Evolutionary conservation across 2,113 vertebrate genomes (phyloP), one percentile per base, ranked within the genome.

Genomic region (Aythya baeri): DNA sequence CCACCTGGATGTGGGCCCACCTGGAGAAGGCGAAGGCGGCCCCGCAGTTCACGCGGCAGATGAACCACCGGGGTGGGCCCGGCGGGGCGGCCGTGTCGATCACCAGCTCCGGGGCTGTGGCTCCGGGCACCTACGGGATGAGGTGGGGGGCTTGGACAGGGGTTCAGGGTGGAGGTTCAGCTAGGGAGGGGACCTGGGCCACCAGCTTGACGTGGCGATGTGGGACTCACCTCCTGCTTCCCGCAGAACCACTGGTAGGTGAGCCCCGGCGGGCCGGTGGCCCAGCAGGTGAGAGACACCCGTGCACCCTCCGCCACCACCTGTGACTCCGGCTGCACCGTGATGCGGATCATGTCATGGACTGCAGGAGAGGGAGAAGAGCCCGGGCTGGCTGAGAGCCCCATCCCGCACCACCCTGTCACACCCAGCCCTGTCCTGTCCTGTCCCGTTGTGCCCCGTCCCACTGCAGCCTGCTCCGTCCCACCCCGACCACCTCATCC

Each of bases 171-270:
- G 46, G 46, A 20, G 46, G n/a, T 32, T 36, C 59, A 0, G 0
- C 23, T 36, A 13, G 3, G 36, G 65, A 3, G 22, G 41, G 29
- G 26, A 17, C 25, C 0, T 0, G 41, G 59, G n/a, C 2, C 8
- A 3, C 22, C 32, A 25, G 27, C 55, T 61, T 3, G 0, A 0
- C 1, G 1, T 41, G 50, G 59, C 3, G 1, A 72, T 29, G 26
- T 1, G 1, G n/a, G 52, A 9, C 63, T 93, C 71, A 99, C 98
- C 98, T 99, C 98, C 26, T 80, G 94, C 94, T 97, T 98, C 78
- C 98, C 98, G 26, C 94, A 98, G 97, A 99, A 99, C 98, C 98
- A 99, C 96, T 98, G 98, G 96, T 98, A 99, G 7, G 5, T 3
- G 3, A 99, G 97, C 17, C 97, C 98, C 0, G 96, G 94, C 0